Conservation (phyloP, 2,888 invertebrate species). For the Cerastoderma edule region DNA sequence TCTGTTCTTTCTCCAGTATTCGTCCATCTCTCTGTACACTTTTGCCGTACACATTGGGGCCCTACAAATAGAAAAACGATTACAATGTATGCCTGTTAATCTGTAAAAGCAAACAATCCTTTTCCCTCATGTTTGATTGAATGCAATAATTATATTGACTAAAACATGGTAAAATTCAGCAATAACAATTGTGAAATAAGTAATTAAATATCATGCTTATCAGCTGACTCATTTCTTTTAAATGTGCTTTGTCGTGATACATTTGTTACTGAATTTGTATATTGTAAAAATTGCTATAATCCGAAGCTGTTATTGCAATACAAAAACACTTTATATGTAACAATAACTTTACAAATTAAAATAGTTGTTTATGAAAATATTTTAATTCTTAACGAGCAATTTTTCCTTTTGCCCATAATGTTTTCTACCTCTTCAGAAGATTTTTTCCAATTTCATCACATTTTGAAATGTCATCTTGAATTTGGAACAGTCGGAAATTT, state of each 20-base stretch:
- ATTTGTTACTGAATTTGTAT: too few species aligned
- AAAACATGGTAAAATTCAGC: background rate
- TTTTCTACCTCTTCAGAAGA: background rate
- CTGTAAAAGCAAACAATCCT: background rate
- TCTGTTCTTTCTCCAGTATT: constrained; percentile 81
- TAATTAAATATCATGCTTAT: too few species aligned
- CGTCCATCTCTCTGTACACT: constrained; percentile 80
- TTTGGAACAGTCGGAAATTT: background rate
- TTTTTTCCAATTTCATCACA: background rate
- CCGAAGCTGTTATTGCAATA: too few species aligned
- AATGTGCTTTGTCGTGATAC: too few species aligned
- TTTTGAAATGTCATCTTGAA: background rate
- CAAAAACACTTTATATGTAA: too few species aligned
- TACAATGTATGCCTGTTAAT: background rate
- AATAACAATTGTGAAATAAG: constrained; percentile 7
- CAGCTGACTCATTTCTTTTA: too few species aligned
- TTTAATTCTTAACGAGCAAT: too few species aligned
- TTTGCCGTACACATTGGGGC: constrained; percentile 54
- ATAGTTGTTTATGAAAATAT: too few species aligned
- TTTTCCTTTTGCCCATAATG: constrained; percentile 3
- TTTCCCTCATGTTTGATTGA: background rate
- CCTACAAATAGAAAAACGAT: constrained; percentile 42
- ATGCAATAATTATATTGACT: background rate
- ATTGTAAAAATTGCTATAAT: too few species aligned
- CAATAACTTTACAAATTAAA: too few species aligned